Evolutionary conservation across 2,888 invertebrate genomes (phyloP).

Genomic region (Oasisia sp.): DNA sequence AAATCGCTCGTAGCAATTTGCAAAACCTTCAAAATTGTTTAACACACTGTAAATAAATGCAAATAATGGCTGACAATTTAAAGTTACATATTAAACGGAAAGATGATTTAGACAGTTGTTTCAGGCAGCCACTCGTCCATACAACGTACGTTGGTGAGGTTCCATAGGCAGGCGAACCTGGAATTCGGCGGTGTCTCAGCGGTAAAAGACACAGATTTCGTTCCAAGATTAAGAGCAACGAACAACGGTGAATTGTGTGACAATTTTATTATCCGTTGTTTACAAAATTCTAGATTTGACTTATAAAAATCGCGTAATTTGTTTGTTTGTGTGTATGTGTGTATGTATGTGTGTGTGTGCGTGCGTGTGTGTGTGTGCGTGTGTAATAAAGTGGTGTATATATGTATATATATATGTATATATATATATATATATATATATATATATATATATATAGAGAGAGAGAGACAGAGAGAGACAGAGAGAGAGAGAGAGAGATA

Average conservation of each 20-base stretch:
- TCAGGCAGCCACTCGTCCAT: neutral
- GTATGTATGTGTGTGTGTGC: no score
- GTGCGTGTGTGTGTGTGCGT: no score
- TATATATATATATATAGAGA: no score
- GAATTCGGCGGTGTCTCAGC: neutral
- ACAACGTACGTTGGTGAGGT: no score
- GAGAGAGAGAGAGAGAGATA: no score
- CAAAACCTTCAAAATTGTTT: neutral
- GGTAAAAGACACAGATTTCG: neutral
- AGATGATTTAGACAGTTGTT: neutral
- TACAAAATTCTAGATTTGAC: neutral
- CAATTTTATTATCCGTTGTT: neutral
- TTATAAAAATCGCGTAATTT: neutral
- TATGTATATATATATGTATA: no score
- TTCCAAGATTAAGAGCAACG: neutral
- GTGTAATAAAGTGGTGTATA: no score
- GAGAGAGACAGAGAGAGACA: no score
- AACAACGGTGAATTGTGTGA: neutral
- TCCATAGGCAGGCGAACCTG: no score
- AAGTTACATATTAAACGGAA: neutral
- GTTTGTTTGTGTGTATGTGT: neutral
- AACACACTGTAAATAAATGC: no score
- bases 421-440: no score
- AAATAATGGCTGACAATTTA: neutral
- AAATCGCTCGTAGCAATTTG: neutral